These are phyloP conservation scores for Xerus rutilus DNA, from an alignment of 2,797 vertebrate species.

Conservation along the genomic window DNA sequence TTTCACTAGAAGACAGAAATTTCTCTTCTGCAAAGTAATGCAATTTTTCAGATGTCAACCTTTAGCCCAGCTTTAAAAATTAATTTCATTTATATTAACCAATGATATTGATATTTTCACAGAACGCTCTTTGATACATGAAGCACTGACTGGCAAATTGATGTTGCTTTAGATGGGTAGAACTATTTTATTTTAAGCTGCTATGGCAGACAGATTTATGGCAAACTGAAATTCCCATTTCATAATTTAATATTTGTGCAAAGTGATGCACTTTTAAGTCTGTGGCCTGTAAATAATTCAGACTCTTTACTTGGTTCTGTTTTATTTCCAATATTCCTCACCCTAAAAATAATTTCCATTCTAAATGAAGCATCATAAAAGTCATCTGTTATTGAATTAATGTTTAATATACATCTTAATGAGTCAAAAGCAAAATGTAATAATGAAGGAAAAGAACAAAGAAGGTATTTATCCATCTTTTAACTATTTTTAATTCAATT, in stretches of 20 bases:
- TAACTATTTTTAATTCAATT: constrained; percentile 54
- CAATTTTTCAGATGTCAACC: constrained; percentile 94
- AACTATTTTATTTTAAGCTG: constrained; percentile 89
- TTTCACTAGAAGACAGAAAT: constrained; percentile 94
- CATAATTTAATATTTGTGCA: constrained; percentile 89
- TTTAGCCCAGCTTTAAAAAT: constrained; percentile 93
- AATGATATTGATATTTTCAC: constrained; percentile 93
- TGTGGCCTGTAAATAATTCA: constrained; percentile 87
- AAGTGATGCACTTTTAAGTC: constrained; percentile 86
- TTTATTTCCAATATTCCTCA: constrained; percentile 81
- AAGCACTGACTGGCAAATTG: constrained; percentile 89
- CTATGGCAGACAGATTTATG: constrained; percentile 88
- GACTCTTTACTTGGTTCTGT: constrained; percentile 74
- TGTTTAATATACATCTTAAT: constrained; percentile 57
- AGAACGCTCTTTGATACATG: constrained; percentile 91
- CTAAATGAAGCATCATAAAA: constrained; percentile 70
- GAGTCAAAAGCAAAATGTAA: constrained; percentile 57
- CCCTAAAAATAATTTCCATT: constrained; percentile 77
- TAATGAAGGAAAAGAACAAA: constrained; percentile 58
- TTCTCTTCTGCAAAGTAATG: constrained; percentile 94
- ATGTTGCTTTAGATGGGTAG: constrained; percentile 87
- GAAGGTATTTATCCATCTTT: constrained; percentile 51
- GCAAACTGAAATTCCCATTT: constrained; percentile 88
- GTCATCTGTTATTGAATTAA: constrained; percentile 36
- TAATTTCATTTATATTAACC: constrained; percentile 95